These are phyloP conservation scores for Cheilosia pagana DNA, from an alignment of 2,888 invertebrate species.

Conservation along the genomic window DNA sequence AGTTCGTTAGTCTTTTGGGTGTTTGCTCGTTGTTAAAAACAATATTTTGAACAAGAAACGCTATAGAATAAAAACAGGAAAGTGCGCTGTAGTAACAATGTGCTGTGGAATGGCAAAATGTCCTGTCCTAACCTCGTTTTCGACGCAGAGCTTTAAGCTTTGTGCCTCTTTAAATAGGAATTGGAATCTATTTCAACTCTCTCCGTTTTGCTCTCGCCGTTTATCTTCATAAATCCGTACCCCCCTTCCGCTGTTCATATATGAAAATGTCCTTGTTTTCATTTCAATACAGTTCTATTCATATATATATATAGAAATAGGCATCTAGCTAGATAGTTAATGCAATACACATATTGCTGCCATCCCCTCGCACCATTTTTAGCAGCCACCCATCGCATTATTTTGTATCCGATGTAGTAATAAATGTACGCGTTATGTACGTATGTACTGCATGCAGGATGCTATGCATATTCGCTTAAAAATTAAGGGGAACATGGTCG, in stretches of 20 bases:
- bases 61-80: background rate
- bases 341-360: constrained; percentile 3
- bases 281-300: constrained; percentile 29
- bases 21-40: background rate
- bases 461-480: background rate
- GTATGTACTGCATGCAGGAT: too few species aligned
- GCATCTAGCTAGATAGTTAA: constrained; percentile 7
- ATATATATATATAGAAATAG: too few species aligned
- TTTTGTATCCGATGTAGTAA: background rate
- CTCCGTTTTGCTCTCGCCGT: background rate
- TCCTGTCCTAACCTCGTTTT: constrained; percentile 29
- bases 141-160: constrained; percentile 17
- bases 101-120: background rate
- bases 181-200: background rate
- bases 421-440: background rate
- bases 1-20: background rate
- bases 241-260: background rate
- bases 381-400: background rate
- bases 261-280: constrained; percentile 33
- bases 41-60: background rate
- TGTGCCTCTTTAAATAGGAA: background rate
- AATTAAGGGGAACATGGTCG: too few species aligned
- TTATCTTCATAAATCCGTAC: background rate
- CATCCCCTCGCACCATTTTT: background rate
- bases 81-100: background rate